phyloP scores from a whole-genome alignment of 2,113 vertebrate species.

The Laterallus jamaicensis region DNA sequence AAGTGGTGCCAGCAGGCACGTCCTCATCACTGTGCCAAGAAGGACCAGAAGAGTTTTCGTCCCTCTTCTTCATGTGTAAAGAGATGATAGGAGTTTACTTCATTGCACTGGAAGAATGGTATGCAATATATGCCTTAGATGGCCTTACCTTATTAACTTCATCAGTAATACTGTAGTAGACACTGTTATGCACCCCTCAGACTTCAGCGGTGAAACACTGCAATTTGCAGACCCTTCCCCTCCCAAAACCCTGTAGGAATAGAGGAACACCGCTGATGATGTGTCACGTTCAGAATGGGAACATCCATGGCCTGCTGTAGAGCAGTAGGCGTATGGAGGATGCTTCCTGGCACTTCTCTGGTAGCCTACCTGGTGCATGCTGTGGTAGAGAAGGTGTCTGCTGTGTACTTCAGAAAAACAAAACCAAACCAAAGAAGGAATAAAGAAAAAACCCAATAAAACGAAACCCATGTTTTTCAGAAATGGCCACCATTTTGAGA shows the following conservation, averaged over 20 bases:
- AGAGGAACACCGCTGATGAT: background rate
- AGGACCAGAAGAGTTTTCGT: background rate
- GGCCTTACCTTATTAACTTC: background rate
- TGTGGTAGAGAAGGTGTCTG: background rate
- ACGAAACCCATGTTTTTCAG: background rate
- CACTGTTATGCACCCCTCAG: background rate
- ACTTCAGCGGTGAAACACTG: background rate
- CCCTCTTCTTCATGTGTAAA: background rate
- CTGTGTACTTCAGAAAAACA: background rate
- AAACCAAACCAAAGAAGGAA: no score
- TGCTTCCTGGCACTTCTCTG: background rate
- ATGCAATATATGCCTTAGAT: background rate
- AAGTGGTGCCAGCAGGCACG: background rate
- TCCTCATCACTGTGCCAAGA: accelerated
- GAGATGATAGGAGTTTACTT: background rate
- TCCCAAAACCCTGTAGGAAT: background rate
- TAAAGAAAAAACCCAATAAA: background rate
- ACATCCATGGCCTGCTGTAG: background rate
- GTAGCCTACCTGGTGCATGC: background rate
- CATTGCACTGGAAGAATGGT: background rate
- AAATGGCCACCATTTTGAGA: background rate
- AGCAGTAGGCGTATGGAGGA: background rate
- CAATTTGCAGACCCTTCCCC: background rate
- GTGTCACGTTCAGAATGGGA: accelerated
- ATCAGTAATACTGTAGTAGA: background rate